These are phyloP conservation scores for Synaphobranchus kaupii DNA, from an alignment of 2,797 vertebrate species.

Conservation along the genomic window DNA sequence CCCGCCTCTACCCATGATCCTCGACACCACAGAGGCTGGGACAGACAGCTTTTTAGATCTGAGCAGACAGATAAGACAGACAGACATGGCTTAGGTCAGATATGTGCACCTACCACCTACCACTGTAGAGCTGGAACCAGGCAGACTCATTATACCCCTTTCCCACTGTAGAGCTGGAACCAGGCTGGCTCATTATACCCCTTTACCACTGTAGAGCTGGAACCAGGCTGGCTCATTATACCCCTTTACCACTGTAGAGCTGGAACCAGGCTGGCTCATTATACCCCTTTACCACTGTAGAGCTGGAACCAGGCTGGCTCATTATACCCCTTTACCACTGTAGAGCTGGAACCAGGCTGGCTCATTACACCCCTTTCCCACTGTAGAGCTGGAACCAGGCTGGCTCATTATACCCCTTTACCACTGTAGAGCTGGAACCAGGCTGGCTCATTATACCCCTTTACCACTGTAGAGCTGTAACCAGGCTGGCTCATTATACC, in stretches of 20 bases:
- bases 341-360: neutral
- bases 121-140: neutral
- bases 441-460: too few species aligned
- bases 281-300: too few species aligned
- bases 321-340: too few species aligned
- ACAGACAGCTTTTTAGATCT: conserved; percentile 99
- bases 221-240: conserved; percentile 1
- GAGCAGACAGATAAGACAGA: conserved; percentile 9
- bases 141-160: neutral
- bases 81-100: neutral
- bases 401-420: neutral
- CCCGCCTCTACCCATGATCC: conserved; percentile 98
- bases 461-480: neutral
- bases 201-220: neutral
- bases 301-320: too few species aligned
- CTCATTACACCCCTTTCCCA: neutral
- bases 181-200: neutral
- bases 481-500: neutral
- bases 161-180: neutral
- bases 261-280: too few species aligned
- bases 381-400: neutral
- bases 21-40: conserved; percentile 94
- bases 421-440: neutral
- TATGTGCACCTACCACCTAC: neutral
- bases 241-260: too few species aligned